Conservation (phyloP, 1,140 invertebrate species). For the Dolichoris vasculosae region DNA sequence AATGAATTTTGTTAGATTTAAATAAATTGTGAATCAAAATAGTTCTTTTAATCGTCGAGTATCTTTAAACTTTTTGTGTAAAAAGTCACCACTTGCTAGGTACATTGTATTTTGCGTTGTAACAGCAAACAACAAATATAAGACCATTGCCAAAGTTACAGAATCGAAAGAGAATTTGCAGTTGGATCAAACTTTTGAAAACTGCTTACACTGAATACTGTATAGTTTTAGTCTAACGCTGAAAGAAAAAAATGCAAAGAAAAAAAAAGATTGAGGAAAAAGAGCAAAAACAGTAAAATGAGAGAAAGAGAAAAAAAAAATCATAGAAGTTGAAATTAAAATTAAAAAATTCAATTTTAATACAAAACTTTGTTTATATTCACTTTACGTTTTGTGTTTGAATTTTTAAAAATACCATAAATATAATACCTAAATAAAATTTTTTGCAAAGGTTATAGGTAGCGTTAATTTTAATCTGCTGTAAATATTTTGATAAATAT, state of each 20-base stretch:
- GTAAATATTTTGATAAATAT: too few relatives aligned
- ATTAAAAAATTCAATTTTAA: background rate
- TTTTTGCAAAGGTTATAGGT: background rate
- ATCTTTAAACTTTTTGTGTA: too few relatives aligned
- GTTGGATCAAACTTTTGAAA: background rate
- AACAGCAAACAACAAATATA: background rate
- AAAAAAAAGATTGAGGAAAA: background rate
- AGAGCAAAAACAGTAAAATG: background rate
- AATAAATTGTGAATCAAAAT: too few relatives aligned
- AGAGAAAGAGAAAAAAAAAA: background rate
- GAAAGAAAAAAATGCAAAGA: background rate
- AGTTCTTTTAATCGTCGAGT: too few relatives aligned
- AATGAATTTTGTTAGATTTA: too few relatives aligned
- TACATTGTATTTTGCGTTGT: background rate
- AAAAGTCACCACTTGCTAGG: background rate
- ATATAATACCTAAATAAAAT: background rate
- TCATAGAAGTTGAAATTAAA: background rate
- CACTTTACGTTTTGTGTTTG: background rate
- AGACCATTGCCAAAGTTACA: slow-evolving; percentile 20
- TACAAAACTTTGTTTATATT: background rate
- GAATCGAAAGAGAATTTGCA: slow-evolving; percentile 12
- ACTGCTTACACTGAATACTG: background rate
- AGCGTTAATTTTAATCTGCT: too few relatives aligned
- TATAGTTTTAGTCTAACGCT: background rate
- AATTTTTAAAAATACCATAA: background rate